phyloP scores from a whole-genome alignment of 2,888 invertebrate species.

The Eucriotettix oculatus region DNA sequence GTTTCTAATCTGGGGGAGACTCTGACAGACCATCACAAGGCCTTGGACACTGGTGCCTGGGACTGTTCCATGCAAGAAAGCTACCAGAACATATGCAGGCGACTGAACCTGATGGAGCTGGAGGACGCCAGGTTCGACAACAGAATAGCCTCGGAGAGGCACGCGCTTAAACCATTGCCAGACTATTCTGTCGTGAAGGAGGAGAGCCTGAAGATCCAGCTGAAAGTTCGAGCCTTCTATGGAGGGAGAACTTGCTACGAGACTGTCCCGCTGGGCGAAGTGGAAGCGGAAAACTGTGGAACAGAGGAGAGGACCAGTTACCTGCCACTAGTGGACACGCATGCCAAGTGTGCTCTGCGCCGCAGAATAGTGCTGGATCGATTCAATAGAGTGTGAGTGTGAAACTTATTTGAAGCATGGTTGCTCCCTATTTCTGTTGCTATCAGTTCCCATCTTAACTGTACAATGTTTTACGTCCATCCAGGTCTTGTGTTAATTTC shows the following conservation, averaged over 20 bases:
- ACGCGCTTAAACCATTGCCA: conserved; percentile 36
- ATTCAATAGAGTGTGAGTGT: conserved; percentile 39
- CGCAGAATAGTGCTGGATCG: conserved; percentile 51
- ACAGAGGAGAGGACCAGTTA: conserved; percentile 22
- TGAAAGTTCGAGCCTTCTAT: conserved; percentile 41
- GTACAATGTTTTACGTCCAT: background rate
- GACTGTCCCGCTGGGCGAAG: conserved; percentile 14
- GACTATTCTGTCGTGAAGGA: conserved; percentile 42
- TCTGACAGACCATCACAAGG: conserved; percentile 35
- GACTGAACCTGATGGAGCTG: conserved; percentile 42
- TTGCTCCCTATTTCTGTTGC: background rate
- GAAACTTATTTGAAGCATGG: background rate
- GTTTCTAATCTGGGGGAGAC: conserved; percentile 34
- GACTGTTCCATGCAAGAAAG: conserved; percentile 26
- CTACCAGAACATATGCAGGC: conserved; percentile 43
- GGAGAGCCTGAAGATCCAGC: conserved; percentile 40
- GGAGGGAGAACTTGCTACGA: conserved; percentile 32
- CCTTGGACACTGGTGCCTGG: conserved; percentile 26
- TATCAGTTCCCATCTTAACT: background rate
- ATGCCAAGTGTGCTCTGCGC: conserved; percentile 47
- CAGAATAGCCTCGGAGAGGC: conserved; percentile 5
- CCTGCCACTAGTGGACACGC: conserved; percentile 46
- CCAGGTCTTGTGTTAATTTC: no score
- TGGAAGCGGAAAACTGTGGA: conserved; percentile 14
- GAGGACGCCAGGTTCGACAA: conserved; percentile 39